Base-by-base conservation (phyloP, 2,113 vertebrate species). In the Glaucidium brasilianum region DNA sequence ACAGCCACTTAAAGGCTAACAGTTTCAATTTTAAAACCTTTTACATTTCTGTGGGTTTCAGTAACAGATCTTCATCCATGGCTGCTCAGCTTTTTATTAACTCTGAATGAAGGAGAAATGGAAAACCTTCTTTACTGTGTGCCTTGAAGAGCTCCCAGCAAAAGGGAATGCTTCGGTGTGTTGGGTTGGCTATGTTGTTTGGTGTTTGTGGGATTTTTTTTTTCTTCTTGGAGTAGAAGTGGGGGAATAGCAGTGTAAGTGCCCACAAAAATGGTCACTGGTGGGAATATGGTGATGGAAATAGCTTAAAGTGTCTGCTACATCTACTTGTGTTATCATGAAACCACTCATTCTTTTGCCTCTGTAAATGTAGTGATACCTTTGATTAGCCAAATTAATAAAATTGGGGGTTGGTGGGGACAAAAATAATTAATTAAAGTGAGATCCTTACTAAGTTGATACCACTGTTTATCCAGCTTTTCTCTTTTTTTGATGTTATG, bases 1-100 rank as follows among this genome's bases (percentile, higher is more conserved):
- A 67, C 84, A 94, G 62, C 26, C 82, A 35, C 68, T 72, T 72
- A 88, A 92, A 91, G 85, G 59, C 56, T 77, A 92, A 39, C 72
- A 64, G 59, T 91, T 90, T 83, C 80, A 93, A 72, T 94, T 92
- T 75, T 56, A 59, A 88, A 95, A 37, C 25, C 35, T 82, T 92
- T 77, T 64, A 66, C 85, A 16, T 96, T 94, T 94, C 81, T 97
- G 41, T 26, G 60, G 23, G 20, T 90, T 95, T 96, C 68, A 81
- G 68, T 71, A 77, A 69, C 45, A 45, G 60, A 37, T 78, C 68
- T 94, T 92, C 60, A 85, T 37, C 80, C 77, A 35, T 75, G 68
- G 19, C 56, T 94, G 63, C 47, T 71, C 80, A 87, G 41, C 22
- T 88, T 69, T 60, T 90, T 79, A 72, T 76, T 90, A 49, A 50